These are phyloP conservation scores for Gambelia wislizenii DNA, from an alignment of 2,797 vertebrate species.

Conservation along the genomic window DNA sequence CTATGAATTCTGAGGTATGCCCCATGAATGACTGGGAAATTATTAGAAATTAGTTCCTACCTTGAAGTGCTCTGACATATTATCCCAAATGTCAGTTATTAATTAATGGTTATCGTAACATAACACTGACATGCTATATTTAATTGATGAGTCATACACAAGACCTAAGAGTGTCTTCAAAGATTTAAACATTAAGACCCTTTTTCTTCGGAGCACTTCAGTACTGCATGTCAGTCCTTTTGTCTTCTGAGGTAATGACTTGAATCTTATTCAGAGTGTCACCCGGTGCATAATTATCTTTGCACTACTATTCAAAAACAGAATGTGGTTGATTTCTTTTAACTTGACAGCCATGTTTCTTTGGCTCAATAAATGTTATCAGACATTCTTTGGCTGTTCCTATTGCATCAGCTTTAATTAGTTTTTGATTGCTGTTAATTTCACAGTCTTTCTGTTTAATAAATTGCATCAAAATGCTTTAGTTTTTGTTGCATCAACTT, in stretches of 20 bases:
- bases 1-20: constrained; percentile 42
- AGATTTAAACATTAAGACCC: constrained; percentile 65
- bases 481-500: constrained; percentile 78
- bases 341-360: constrained; percentile 79
- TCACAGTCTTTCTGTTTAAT: constrained; percentile 83
- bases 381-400: constrained; percentile 79
- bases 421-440: constrained; percentile 86
- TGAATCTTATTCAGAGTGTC: constrained; percentile 77
- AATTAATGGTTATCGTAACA: constrained; percentile 48
- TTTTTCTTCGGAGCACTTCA: constrained; percentile 65
- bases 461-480: constrained; percentile 79
- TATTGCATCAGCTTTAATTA: constrained; percentile 83
- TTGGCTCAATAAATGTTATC: constrained; percentile 82
- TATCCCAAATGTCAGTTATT: constrained; percentile 55
- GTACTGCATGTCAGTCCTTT: constrained; percentile 69
- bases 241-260: constrained; percentile 77
- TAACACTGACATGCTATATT: constrained; percentile 47
- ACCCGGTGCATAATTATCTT: constrained; percentile 75
- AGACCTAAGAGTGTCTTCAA: constrained; percentile 56
- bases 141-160: constrained; percentile 64
- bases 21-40: not conserved
- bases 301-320: constrained; percentile 71
- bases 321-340: constrained; percentile 76
- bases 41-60: constrained; percentile 36
- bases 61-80: constrained; percentile 42